Base-by-base conservation (phyloP, 1,140 invertebrate genomes). In the Pissodes strobi region DNA sequence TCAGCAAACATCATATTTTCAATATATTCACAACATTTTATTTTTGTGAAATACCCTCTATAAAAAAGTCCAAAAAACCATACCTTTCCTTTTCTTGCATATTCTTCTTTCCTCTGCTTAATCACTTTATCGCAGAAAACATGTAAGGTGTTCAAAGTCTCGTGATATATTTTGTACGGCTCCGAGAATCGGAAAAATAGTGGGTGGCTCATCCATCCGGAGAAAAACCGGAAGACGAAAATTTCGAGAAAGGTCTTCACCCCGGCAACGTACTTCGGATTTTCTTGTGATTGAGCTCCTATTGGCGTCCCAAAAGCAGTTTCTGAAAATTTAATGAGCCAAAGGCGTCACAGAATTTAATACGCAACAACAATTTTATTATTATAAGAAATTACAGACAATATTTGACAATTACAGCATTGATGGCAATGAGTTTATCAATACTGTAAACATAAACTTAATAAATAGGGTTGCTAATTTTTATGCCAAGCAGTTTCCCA, bases 261-360 rank as follows among this genome's bases (percentile, higher is more conserved):
- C 6, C 67, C 67, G 49, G 64, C 46, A 1, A 71, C 67, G 37
- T 71, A 71, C 49, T 69, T 64, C 9, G 52, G 67, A 43, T 71
- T 69, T 46, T 62, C 55, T 60, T 67, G 66, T 6, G 19, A 27
- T 57, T 71, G 69, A 15, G 65, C 68, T 51, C 61, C 59, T n/a
- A 71, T 55, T 4, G 59, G 22, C 0, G 68, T 69, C 25, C 70
- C 70, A 41, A 71, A 71, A 15, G 70, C 67, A 1, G 70, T 71
- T 60, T 71, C 70, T 71, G 27, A 45, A 68, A 58, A n/a, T 6
- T 34, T 34, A 34, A n/a, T n/a, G n/a, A n/a, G n/a, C n/a, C n/a
- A n/a, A n/a, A n/a, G n/a, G n/a, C n/a, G n/a, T n/a, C n/a, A n/a
- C n/a, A n/a, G n/a, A n/a, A n/a, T n/a, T n/a, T n/a, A n/a, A n/a